Evolutionary conservation across 2,113 vertebrate species (phyloP), one percentile per base, ranked within the genome.

Genomic region (Limnothrissa miodon): DNA sequence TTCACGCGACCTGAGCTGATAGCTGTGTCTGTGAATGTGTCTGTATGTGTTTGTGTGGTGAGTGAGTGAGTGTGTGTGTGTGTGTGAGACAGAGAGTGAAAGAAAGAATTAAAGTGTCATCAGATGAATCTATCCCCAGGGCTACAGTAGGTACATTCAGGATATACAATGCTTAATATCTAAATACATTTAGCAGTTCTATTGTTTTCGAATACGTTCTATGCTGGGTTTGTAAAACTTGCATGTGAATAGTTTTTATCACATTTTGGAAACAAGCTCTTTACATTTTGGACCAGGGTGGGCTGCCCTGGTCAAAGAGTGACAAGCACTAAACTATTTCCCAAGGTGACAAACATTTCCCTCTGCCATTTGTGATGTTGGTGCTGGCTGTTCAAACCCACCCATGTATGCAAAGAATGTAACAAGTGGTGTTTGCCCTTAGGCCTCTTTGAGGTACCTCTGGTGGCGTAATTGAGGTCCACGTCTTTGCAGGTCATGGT

Each of bases 401-500:
- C 48, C 48, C 48, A 5, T 1, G 51, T 23, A 56, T 23, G 21
- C 19, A 56, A 56, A 56, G 51, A 56, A 56, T 56, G 51, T 23
- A 19, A 21, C 51, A 56, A 56, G 2, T 23, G 21, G 19, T 23
- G 51, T 25, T 33, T 74, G 29, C 29, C 29, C 66, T 15, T 10
- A 36, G 33, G 29, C 19, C 29, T 10, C 29, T 74, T n/a, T 74
- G 66, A 78, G 85, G 79, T 93, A 97, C 97, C 97, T 96, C 95
- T 94, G 78, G 96, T 97, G 84, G 97, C 97, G 42, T 91, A 97
- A 91, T 96, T 97, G 86, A 97, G 96, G 90, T 98, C 97, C 36
- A 98, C 96, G 5, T 97, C 96, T 90, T 85, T 94, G 92, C 97
- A 98, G 87, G 95, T 96, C 89, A 98, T 97, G 9, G 96, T 94